Evolutionary conservation across 2,888 invertebrate species (phyloP), one percentile per base, ranked within the genome.

Genomic region (Drosophila picticornis): DNA sequence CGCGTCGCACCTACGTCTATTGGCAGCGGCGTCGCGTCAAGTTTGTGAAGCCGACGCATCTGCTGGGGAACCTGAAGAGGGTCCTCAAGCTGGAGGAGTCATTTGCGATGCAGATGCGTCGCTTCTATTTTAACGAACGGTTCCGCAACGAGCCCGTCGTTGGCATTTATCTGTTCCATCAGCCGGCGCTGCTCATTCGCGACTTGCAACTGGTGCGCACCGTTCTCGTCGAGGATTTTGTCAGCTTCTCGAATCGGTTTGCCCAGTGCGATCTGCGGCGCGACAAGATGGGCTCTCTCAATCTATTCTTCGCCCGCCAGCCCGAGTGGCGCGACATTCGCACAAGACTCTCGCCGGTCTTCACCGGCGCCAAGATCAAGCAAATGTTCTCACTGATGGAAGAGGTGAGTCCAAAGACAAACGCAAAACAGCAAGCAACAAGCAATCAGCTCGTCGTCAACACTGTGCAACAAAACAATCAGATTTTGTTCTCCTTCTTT

Each of bases 141-240:
- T 79, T 86, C 66, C 51, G 81, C 83, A 64, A 92, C 75, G 77
- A 85, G 77, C 83, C 93, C 59, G 64, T 94, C 62, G 86, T 91
- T 78, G 91, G 94, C 86, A 77, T 94, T 78, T 86, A 93, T 90
- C 90, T 94, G n/a, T 93, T 94, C 68, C 93, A 94, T 76, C 93
- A 93, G 64, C 94, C 94, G 1, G 91, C 91, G 2, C 65, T 94
- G 31, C 63, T 94, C 36, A 80, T 93, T 22, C 92, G 94, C 19
- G 94, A 94, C 71, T 93, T 93, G 0, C 93, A 93, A 25, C 75
- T 94, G 31, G 90, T 94, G 4, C 94, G 94, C 57, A 90, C 92
- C 19, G 83, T 94, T 2, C 80, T 94, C 13, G 87, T 94, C 16
- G 94, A 93, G 61, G 94, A 94, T 66, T 94, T 94, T 65, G 92